Conservation (phyloP, 2,113 vertebrate genomes). For the Meleagris gallopavo region DNA sequence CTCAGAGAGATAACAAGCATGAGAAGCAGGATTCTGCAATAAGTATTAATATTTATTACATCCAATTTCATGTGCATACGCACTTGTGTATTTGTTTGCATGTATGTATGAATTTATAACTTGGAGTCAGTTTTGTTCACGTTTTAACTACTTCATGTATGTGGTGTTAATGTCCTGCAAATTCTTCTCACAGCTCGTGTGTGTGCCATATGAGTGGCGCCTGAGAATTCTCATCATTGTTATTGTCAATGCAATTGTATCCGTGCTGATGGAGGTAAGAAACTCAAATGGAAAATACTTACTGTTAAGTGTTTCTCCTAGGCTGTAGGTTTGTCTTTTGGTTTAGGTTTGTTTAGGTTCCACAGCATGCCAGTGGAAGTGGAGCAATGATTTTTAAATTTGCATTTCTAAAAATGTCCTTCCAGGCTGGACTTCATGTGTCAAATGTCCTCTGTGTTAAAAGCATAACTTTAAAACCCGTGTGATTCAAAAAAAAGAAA, state of each 20-base stretch:
- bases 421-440: background rate
- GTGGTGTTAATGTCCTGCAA: conserved; percentile 2
- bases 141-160: background rate
- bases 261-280: conserved; percentile 91
- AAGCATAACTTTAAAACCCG: background rate
- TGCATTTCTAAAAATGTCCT: background rate
- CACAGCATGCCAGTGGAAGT: background rate
- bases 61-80: background rate
- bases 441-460: background rate
- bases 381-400: background rate
- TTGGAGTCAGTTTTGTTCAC: background rate
- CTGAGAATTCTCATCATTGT: conserved; percentile 85
- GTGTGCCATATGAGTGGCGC: conserved; percentile 90
- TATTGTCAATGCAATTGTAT: conserved; percentile 83
- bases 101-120: background rate
- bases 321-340: background rate
- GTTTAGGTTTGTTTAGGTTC: background rate
- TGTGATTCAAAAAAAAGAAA: background rate
- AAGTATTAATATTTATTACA: background rate
- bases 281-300: background rate
- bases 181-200: conserved; percentile 86
- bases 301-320: background rate
- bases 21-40: background rate
- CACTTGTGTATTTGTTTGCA: background rate
- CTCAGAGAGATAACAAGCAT: background rate